These are phyloP conservation scores for Meriones psammophilus DNA, from an alignment of 2,797 vertebrate species.

Conservation along the genomic window DNA sequence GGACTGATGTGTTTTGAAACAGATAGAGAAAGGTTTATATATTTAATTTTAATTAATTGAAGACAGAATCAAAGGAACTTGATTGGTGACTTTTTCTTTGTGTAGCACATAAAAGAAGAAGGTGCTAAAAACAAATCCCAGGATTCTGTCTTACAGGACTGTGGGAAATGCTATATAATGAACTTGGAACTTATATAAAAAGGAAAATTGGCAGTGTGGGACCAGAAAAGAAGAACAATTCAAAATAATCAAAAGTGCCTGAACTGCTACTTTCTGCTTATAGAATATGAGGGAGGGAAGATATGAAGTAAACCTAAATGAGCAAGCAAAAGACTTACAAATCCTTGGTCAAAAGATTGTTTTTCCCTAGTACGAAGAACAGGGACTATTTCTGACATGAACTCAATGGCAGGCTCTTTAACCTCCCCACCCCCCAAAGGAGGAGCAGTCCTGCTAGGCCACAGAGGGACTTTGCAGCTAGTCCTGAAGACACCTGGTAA, in stretches of 20 bases:
- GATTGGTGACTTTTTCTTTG: not conserved
- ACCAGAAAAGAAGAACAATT: not conserved
- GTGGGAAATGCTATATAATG: not conserved
- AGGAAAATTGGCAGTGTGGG: not conserved
- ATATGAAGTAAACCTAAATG: conserved; percentile 13
- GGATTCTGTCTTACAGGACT: not conserved
- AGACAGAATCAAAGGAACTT: not conserved
- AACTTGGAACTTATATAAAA: conserved; percentile 2
- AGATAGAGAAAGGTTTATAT: not conserved
- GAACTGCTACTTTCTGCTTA: conserved; percentile 12
- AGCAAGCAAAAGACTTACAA: conserved; percentile 11
- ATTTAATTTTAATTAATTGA: conserved; percentile 39
- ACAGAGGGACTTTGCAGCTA: too few relatives aligned
- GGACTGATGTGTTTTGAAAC: not conserved
- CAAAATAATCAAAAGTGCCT: not conserved
- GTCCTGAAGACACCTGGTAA: too few relatives aligned
- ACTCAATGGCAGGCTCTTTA: too few relatives aligned
- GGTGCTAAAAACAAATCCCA: not conserved
- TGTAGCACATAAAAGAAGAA: not conserved
- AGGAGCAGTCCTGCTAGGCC: too few relatives aligned
- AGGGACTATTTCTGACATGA: too few relatives aligned
- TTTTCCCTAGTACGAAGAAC: too few relatives aligned
- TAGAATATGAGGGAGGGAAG: not conserved
- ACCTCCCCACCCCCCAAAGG: too few relatives aligned
- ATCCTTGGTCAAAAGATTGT: not conserved